A percentile compares a stretch with the other conserved stretches of the same genome.
These are phyloP conservation scores for Oxygymnocypris stewartii DNA, from an alignment of 2,113 vertebrate genomes.

Conservation along the genomic window DNA sequence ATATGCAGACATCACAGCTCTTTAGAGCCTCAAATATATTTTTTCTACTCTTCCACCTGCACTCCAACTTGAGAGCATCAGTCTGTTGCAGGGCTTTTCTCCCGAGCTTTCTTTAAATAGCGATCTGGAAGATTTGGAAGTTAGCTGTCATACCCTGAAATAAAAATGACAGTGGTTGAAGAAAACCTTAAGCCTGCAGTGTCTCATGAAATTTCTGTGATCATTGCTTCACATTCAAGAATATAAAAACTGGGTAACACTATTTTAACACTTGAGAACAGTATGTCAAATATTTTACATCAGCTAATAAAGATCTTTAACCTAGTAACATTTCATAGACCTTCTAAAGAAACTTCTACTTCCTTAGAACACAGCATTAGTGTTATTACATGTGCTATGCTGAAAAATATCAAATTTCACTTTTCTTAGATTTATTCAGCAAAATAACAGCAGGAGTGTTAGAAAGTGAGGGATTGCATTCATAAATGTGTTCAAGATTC, in stretches of 20 bases:
- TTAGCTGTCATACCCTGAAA: neutral
- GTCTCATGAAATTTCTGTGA: neutral
- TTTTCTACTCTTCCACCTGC: neutral
- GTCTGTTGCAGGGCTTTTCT: neutral
- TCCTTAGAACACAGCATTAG: neutral
- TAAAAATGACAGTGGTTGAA: neutral
- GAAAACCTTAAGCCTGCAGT: neutral
- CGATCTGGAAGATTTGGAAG: neutral
- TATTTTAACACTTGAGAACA: neutral
- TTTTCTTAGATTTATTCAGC: neutral
- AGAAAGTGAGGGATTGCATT: constrained; percentile 59
- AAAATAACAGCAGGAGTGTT: neutral
- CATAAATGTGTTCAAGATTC: constrained; percentile 22
- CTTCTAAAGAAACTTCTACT: neutral
- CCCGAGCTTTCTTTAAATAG: neutral
- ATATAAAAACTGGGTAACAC: neutral
- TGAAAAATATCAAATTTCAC: neutral
- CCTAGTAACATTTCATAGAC: neutral
- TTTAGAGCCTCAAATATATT: no score
- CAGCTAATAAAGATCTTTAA: neutral
- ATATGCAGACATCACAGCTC: neutral
- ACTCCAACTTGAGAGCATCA: neutral
- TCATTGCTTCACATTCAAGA: neutral
- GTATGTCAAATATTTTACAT: neutral
- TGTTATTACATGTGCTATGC: neutral